Evolutionary conservation across 2,797 vertebrate species (phyloP).

Genomic region (Sandelia bainsii): DNA sequence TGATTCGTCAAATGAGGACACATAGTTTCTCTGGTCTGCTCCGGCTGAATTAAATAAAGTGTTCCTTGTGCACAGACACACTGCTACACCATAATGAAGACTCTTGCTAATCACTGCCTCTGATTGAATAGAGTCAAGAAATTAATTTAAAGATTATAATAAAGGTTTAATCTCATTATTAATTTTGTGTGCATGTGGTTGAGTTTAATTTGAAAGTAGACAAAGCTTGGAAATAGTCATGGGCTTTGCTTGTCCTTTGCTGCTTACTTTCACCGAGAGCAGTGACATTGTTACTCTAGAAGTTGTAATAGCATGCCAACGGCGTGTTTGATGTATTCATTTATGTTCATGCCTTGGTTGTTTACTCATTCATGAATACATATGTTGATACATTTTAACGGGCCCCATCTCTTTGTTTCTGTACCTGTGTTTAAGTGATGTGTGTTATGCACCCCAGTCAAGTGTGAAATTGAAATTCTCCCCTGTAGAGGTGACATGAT

Average conservation of each 20-base stretch:
- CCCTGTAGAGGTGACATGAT: conserved; percentile 61
- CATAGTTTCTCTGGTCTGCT: background rate
- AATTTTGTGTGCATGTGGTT: background rate
- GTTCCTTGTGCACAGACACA: background rate
- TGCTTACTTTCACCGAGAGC: background rate
- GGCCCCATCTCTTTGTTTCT: conserved; percentile 12
- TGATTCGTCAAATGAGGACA: conserved; percentile 6
- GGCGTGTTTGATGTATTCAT: conserved; percentile 35
- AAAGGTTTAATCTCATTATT: background rate
- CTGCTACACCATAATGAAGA: background rate
- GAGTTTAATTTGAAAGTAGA: conserved; percentile 3
- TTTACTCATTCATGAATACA: conserved; percentile 65
- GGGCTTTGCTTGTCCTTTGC: background rate
- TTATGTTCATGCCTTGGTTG: conserved; percentile 47
- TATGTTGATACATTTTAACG: conserved; percentile 57
- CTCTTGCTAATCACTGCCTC: background rate
- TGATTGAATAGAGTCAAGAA: background rate
- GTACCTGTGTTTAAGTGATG: conserved; percentile 60
- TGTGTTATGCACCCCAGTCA: conserved; percentile 64
- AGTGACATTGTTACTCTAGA: conserved; percentile 4
- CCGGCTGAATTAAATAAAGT: background rate
- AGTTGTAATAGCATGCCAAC: conserved; percentile 11
- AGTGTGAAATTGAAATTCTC: conserved; percentile 83
- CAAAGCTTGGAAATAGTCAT: background rate
- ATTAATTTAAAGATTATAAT: background rate